Percentiles rank a stretch among this genome's conserved stretches.
Evolutionary conservation across 2,113 vertebrate species (phyloP).

Genomic region (Ceuthmochares aereus): DNA sequence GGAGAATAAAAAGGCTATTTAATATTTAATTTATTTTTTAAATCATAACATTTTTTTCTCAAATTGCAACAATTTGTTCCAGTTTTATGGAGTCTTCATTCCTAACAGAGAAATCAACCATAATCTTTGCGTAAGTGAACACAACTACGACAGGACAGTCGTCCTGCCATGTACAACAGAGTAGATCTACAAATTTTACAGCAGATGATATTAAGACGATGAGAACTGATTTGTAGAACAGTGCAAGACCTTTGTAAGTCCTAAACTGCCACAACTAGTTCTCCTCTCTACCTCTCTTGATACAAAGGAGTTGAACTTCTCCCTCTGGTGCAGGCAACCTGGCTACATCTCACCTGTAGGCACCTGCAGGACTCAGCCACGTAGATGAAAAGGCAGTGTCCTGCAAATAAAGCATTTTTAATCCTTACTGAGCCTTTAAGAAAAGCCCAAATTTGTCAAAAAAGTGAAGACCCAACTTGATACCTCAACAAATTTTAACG

Average conservation of each 20-base stretch:
- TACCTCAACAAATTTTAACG: neutral
- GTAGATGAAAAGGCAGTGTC: neutral
- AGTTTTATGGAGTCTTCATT: neutral
- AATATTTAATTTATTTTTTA: neutral
- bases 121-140: neutral
- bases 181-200: neutral
- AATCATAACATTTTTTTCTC: neutral
- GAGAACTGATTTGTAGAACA: neutral
- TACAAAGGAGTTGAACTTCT: neutral
- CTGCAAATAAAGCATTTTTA: neutral
- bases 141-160: neutral
- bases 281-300: neutral
- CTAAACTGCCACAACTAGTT: neutral
- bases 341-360: rapidly evolving
- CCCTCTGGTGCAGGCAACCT: neutral
- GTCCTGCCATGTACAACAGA: neutral
- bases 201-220: neutral
- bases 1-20: neutral
- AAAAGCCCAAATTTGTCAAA: neutral
- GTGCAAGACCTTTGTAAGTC: neutral
- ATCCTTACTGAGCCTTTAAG: neutral
- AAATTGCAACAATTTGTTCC: neutral
- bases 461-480: neutral
- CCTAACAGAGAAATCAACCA: neutral
- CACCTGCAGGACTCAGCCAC: neutral